Evolutionary conservation across 2,113 vertebrate genomes (phyloP).

Genomic region (Myocastor coypus): DNA sequence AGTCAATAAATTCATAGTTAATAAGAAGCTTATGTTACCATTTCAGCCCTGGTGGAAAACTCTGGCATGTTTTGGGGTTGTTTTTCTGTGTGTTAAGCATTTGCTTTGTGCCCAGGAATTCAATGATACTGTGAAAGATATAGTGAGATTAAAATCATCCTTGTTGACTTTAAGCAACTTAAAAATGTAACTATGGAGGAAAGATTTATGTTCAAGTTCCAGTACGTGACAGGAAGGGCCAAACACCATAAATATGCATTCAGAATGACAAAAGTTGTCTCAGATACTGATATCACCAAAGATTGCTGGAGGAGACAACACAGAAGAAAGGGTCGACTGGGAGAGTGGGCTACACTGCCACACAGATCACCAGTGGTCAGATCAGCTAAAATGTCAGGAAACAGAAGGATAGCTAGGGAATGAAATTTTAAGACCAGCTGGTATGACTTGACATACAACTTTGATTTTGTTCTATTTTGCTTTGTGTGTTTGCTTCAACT

Average conservation of each 20-base stretch:
- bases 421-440: background rate
- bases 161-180: conserved; percentile 4
- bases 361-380: background rate
- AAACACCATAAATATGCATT: background rate
- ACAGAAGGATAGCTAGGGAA: background rate
- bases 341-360: background rate
- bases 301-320: background rate
- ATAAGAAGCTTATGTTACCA: background rate
- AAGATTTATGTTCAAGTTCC: background rate
- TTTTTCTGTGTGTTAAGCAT: background rate
- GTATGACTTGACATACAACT: background rate
- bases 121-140: background rate
- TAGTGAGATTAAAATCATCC: background rate
- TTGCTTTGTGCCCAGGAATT: background rate
- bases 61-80: background rate
- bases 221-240: background rate
- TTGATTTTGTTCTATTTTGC: background rate
- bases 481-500: background rate
- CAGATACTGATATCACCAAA: background rate
- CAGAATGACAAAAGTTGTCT: background rate
- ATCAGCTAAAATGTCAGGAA: background rate
- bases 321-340: background rate
- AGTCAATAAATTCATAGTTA: background rate
- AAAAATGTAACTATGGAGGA: background rate
- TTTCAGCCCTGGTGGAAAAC: background rate